These are phyloP conservation scores for Tenthredo notha DNA, from an alignment of 2,888 invertebrate species.

Conservation along the genomic window DNA sequence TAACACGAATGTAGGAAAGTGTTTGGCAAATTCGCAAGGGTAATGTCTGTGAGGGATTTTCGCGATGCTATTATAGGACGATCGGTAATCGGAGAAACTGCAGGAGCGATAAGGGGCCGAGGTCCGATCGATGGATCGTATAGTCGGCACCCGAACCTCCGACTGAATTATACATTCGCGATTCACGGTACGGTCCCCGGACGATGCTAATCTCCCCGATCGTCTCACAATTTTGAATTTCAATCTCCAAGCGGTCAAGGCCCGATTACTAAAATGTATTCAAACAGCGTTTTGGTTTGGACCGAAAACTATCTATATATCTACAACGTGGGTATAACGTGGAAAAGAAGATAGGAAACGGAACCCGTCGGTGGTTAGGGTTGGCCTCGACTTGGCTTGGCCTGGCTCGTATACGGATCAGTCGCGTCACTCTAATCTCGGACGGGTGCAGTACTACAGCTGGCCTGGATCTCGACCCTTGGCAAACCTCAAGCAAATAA, in stretches of 20 bases:
- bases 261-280: conserved; percentile 55
- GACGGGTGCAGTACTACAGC: neutral
- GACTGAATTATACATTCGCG: conserved; percentile 71
- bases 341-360: conserved; percentile 11
- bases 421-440: neutral
- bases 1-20: neutral
- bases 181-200: conserved; percentile 52
- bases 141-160: conserved; percentile 35
- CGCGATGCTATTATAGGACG: neutral
- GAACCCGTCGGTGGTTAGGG: conserved; percentile 1
- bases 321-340: neutral
- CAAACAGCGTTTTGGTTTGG: conserved; percentile 25
- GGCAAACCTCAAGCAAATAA: neutral
- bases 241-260: conserved; percentile 68
- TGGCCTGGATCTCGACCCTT: conserved; percentile 13
- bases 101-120: neutral
- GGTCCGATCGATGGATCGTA: neutral
- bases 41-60: neutral
- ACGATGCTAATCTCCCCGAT: conserved; percentile 64
- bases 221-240: conserved; percentile 69
- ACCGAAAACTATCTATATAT: conserved; percentile 2
- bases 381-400: neutral
- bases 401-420: neutral
- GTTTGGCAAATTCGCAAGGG: neutral
- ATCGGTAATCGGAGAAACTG: neutral